Evolutionary conservation across 2,113 vertebrate genomes (phyloP).

Genomic region (Lanius ludovicianus): DNA sequence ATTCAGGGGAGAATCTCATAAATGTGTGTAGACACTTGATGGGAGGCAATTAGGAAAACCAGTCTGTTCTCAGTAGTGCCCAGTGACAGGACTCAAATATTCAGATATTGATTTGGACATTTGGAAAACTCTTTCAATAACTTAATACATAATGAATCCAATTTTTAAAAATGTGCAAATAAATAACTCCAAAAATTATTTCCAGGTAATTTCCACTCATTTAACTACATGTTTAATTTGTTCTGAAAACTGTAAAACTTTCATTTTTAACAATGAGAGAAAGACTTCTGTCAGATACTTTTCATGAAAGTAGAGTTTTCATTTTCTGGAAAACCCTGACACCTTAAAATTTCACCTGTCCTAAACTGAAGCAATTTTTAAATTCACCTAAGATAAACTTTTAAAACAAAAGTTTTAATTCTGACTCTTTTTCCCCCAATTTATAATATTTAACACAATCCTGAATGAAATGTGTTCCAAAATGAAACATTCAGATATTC

Average conservation of each 20-base stretch:
- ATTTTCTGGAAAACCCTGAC: not conserved
- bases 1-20: not conserved
- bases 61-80: not conserved
- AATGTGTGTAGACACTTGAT: not conserved
- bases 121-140: not conserved
- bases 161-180: not conserved
- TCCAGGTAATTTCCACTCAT: not conserved
- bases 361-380: not conserved
- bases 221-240: not conserved
- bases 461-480: not conserved
- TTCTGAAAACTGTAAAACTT: not conserved
- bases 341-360: not conserved
- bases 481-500: constrained; percentile 9
- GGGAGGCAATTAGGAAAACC: not conserved
- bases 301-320: not conserved
- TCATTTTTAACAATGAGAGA: not conserved
- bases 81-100: not conserved
- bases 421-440: not conserved
- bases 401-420: not conserved
- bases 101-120: not conserved
- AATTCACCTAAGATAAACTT: not conserved
- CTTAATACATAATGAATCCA: not conserved
- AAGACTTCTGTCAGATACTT: not conserved
- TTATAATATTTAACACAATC: not conserved
- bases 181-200: not conserved